phyloP scores from a whole-genome alignment of 2,888 invertebrate species.

The Platycheirus rosarum region DNA sequence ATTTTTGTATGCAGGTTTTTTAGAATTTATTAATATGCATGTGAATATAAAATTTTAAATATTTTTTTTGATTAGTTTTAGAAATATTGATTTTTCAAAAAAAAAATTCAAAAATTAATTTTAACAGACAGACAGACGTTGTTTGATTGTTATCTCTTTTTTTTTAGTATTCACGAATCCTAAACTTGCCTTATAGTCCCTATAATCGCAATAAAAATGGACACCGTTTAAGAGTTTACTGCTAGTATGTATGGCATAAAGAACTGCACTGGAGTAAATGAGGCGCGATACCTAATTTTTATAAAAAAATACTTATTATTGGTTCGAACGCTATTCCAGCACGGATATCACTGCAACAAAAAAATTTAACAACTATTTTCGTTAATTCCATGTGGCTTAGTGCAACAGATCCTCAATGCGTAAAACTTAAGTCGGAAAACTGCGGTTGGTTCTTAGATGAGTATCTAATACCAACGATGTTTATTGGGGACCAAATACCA shows the following conservation, averaged over 20 bases:
- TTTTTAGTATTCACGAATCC: too few relatives aligned
- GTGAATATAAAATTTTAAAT: too few relatives aligned
- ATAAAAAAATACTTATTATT: background rate
- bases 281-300: background rate
- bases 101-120: too few relatives aligned
- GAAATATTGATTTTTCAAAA: too few relatives aligned
- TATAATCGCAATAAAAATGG: too few relatives aligned
- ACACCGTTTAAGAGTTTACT: background rate
- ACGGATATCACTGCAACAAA: background rate
- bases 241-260: constrained; percentile 1
- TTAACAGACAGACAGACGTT: too few relatives aligned
- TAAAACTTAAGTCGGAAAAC: background rate
- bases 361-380: background rate
- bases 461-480: background rate
- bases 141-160: too few relatives aligned
- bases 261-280: background rate
- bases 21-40: too few relatives aligned
- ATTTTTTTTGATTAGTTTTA: too few relatives aligned
- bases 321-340: background rate
- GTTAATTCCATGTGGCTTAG: background rate
- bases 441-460: background rate
- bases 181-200: too few relatives aligned
- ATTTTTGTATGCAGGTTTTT: too few relatives aligned
- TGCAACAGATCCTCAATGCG: too few relatives aligned
- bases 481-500: background rate